These are phyloP conservation scores for Drosophila pseudoananassae DNA, from an alignment of 1,140 invertebrate species.

Conservation along the genomic window DNA sequence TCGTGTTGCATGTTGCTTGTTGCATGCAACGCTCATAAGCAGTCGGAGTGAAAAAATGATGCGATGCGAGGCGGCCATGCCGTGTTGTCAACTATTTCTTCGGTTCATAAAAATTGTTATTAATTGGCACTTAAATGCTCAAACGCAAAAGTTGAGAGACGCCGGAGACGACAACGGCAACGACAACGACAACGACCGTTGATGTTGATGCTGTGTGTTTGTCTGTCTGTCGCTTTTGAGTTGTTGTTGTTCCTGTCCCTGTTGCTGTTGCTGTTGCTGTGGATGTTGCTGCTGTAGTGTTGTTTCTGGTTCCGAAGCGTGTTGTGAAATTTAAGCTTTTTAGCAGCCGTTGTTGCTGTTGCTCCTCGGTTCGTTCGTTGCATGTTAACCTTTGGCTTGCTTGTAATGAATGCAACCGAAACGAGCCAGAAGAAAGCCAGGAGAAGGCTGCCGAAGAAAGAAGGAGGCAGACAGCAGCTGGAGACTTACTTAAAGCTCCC, in stretches of 20 bases:
- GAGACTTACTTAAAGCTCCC: constrained; percentile 77
- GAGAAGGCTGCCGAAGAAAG: constrained; percentile 4
- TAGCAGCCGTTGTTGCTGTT: constrained; percentile 71
- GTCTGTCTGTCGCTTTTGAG: constrained; percentile 21
- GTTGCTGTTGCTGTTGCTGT: constrained; percentile 27
- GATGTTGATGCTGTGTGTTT: constrained; percentile 49
- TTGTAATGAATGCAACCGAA: constrained; percentile 80
- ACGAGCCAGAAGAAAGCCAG: constrained; percentile 35
- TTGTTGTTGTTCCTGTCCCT: constrained; percentile 20
- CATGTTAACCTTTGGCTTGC: constrained; percentile 81
- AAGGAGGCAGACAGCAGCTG: constrained; percentile 42
- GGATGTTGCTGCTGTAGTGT: constrained; percentile 45
- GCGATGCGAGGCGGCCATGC: constrained; percentile 52
- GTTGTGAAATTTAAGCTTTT: constrained; percentile 83
- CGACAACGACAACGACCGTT: constrained; percentile 14
- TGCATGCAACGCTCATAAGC: constrained; percentile 67
- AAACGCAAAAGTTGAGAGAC: constrained; percentile 82
- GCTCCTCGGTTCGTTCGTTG: constrained; percentile 63
- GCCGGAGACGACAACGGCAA: constrained; percentile 29
- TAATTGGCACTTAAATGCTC: constrained; percentile 84
- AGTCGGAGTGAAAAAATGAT: constrained; percentile 10
- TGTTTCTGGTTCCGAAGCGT: constrained; percentile 52
- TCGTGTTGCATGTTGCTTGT: constrained; percentile 74
- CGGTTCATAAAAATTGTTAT: constrained; percentile 84
- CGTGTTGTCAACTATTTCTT: constrained; percentile 84